phyloP scores from a whole-genome alignment of 1,140 invertebrate genomes.

The Drosophila prosaltans region DNA sequence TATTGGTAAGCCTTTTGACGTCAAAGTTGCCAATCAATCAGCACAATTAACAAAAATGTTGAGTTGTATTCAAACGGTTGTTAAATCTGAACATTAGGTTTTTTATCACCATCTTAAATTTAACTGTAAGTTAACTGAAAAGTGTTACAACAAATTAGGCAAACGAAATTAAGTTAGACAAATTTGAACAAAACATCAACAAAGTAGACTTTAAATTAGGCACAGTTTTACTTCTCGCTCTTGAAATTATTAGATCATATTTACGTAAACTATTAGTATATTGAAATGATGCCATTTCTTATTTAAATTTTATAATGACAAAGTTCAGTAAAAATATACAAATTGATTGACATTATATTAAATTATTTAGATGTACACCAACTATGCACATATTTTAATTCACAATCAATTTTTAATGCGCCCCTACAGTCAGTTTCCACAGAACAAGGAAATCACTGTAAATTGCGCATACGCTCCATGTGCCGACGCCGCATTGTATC shows the following conservation, averaged over 20 bases:
- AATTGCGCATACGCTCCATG: constrained; percentile 54
- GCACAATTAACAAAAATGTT: neutral
- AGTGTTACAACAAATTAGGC: too few species aligned
- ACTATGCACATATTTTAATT: constrained; percentile 24
- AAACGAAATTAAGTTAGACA: too few species aligned
- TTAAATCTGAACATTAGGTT: neutral
- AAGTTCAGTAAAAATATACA: neutral
- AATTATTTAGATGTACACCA: neutral
- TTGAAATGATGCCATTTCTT: neutral
- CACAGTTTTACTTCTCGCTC: too few species aligned
- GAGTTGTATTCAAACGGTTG: neutral
- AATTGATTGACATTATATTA: neutral
- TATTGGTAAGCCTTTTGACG: neutral
- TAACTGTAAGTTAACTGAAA: neutral
- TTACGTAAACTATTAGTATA: neutral
- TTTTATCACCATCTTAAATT: neutral
- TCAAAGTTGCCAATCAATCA: neutral
- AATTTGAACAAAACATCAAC: too few species aligned
- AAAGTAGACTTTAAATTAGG: too few species aligned
- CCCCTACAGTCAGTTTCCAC: neutral
- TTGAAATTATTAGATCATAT: neutral
- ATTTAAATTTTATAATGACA: neutral
- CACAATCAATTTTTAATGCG: constrained; percentile 45
- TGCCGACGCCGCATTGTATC: constrained; percentile 29
- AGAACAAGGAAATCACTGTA: constrained; percentile 23